Evolutionary conservation across 2,113 vertebrate genomes (phyloP).

Genomic region (Cyprinodon tularosa): DNA sequence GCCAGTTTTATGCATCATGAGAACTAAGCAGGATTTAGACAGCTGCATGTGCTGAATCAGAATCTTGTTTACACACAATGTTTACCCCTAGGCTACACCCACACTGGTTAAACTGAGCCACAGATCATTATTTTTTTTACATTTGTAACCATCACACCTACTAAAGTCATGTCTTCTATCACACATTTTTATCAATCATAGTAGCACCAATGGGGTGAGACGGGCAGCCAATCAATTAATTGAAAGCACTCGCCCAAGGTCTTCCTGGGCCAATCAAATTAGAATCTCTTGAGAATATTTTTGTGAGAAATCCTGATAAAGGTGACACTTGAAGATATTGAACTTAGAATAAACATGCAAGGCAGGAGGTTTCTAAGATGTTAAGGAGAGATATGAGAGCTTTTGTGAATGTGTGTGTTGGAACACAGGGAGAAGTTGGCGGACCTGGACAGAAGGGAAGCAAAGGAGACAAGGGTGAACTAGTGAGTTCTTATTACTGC

Average conservation of each 20-base stretch:
- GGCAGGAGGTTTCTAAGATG: constrained; percentile 30
- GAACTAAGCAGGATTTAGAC: constrained; percentile 15
- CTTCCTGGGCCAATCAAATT: constrained; percentile 68
- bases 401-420: constrained; percentile 20
- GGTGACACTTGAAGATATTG: constrained; percentile 56
- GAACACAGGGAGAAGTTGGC: constrained; percentile 92
- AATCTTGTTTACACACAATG: background rate
- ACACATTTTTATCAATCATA: constrained; percentile 60
- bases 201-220: constrained; percentile 60
- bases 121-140: constrained; percentile 56
- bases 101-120: constrained; percentile 19
- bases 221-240: constrained; percentile 74
- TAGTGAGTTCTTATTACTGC: constrained; percentile 80
- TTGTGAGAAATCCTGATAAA: constrained; percentile 51
- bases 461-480: constrained; percentile 97
- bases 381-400: constrained; percentile 42
- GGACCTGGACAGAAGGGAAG: constrained; percentile 96
- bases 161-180: constrained; percentile 58
- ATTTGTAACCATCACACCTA: constrained; percentile 44
- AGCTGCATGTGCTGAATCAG: constrained; percentile 3
- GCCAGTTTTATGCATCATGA: constrained; percentile 3
- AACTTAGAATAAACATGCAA: constrained; percentile 35
- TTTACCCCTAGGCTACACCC: constrained; percentile 23
- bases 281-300: constrained; percentile 69
- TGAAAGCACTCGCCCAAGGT: constrained; percentile 69